Evolutionary conservation across 1,140 invertebrate species (phyloP), one percentile per base, ranked within the genome.

Genomic region (Trypoxylus dichotomus): DNA sequence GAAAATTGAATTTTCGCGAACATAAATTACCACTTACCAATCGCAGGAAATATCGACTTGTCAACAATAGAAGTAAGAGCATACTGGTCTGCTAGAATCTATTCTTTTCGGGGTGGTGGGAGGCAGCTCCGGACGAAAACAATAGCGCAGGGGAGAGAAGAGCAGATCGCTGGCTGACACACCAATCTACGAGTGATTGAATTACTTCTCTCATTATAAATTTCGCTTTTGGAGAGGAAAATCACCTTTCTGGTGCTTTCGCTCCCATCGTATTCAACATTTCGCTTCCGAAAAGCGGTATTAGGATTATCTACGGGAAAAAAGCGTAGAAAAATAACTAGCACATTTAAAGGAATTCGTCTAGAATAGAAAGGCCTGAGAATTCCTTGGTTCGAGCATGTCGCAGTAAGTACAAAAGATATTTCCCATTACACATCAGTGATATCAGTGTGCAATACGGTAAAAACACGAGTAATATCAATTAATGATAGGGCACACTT

Each of bases 11-110:
- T 54, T 54, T 54, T 54, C 47, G 47, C 47, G 47, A 19, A 54
- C 47, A 54, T 54, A 54, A 54, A 54, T 54, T 54, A 54, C 47
- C 47, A 54, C 47, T 54, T 54, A 54, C 47, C 47, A 54, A 6
- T 54, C 19, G 47, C 47, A 54, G n/a, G 47, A 54, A 54, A 54
- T 54, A 54, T 19, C 47, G 47, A 54, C 47, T 54, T 47, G 43
- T 47, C 43, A 47, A 47, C 43, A 47, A 47, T 47, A 19, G 43
- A 47, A 47, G 43, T 47, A 7, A 47, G n/a, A 19, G 43, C 43
- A 47, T 37, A n/a, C 43, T 3, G 43, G 43, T 47, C 43, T 47
- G 10, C 43, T 19, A 47, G 43, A 47, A 47, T 47, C 43, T 47
- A 47, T 47, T 47, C 43, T 47, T 47, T 47, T 15, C 1, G 43